Conservation (phyloP, 2,797 vertebrate genomes). For the Sebastes matsubarae region DNA sequence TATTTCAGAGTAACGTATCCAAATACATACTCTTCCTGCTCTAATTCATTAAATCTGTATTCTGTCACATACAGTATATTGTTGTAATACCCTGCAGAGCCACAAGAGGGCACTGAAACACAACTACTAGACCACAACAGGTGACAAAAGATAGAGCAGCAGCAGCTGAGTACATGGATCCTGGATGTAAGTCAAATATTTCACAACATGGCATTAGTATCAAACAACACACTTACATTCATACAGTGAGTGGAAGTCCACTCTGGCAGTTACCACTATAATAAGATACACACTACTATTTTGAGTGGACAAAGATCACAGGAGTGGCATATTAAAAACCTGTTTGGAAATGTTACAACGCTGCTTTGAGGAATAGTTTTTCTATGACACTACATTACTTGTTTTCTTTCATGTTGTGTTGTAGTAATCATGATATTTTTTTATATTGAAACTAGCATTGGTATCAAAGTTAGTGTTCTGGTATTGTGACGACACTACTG, state of each 20-base stretch:
- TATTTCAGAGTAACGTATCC: neutral
- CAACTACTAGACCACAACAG: neutral
- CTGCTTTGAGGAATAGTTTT: neutral
- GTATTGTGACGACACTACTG: slow-evolving; percentile 46
- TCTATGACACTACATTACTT: neutral
- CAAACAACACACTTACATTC: neutral
- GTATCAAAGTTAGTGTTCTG: neutral
- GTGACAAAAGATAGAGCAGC: neutral
- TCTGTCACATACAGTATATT: neutral
- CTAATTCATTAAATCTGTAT: neutral
- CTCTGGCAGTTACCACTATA: neutral
- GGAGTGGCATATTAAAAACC: neutral
- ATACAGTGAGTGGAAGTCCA: neutral
- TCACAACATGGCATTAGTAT: neutral
- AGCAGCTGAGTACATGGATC: neutral
- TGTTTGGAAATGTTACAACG: neutral
- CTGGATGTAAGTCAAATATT: neutral
- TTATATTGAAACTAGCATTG: neutral
- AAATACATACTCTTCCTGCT: neutral
- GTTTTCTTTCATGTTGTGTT: neutral
- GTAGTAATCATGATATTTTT: neutral
- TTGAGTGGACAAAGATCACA: neutral
- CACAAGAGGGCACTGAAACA: slow-evolving; percentile 24
- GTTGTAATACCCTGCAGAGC: slow-evolving; percentile 11
- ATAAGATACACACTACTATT: neutral